Conservation (phyloP, 2,797 vertebrate genomes). For the Myripristis jacobus region DNA sequence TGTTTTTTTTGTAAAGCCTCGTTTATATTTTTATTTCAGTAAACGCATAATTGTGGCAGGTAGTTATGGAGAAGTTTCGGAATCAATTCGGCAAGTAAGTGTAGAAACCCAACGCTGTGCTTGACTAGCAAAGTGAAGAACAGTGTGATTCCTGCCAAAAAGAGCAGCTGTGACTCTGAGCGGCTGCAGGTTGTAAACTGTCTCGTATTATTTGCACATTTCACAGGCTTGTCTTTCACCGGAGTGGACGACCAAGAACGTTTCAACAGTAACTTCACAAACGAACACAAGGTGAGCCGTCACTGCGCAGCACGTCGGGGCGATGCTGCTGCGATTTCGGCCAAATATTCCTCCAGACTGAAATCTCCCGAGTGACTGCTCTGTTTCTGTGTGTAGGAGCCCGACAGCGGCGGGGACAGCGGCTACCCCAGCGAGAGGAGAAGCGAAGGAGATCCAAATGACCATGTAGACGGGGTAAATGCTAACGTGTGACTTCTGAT, state of each 20-base stretch:
- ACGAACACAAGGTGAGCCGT: constrained; percentile 87
- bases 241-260: constrained; percentile 85
- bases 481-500: background rate
- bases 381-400: constrained; percentile 80
- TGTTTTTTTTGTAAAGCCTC: too few relatives aligned
- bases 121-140: background rate
- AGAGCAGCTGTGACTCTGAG: fast-evolving
- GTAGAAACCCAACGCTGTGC: too few relatives aligned
- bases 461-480: constrained; percentile 88
- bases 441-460: constrained; percentile 89
- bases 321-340: background rate
- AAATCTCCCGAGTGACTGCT: background rate
- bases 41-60: too few relatives aligned
- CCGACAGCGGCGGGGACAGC: constrained; percentile 93
- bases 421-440: constrained; percentile 96
- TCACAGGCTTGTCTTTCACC: constrained; percentile 86
- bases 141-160: background rate
- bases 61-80: too few relatives aligned
- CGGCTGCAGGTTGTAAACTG: background rate
- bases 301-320: background rate
- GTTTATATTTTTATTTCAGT: too few relatives aligned
- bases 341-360: background rate
- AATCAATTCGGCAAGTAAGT: too few relatives aligned
- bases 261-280: constrained; percentile 75
- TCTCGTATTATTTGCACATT: constrained; percentile 15